These are phyloP conservation scores for Polyploca ridens DNA, from an alignment of 2,888 invertebrate genomes.

Conservation along the genomic window DNA sequence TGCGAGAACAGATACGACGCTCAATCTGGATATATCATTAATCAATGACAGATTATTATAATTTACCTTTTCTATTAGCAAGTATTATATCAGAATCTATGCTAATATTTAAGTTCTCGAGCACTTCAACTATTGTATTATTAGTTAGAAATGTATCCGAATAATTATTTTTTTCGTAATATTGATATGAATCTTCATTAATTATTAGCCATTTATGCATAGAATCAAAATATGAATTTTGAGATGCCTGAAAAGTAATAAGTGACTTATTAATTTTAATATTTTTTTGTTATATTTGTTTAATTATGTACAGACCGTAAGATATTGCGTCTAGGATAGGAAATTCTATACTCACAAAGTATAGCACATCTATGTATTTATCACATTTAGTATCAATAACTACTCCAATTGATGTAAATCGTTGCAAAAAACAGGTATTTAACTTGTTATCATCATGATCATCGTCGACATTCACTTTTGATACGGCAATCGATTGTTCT, in stretches of 20 bases:
- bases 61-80: conserved; percentile 34
- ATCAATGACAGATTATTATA: conserved; percentile 13
- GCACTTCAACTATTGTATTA: conserved; percentile 19
- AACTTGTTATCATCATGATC: conserved; percentile 10
- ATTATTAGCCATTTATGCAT: conserved; percentile 60
- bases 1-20: too few relatives aligned
- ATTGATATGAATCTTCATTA: conserved; percentile 21
- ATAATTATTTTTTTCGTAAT: conserved; percentile 13
- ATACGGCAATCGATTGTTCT: conserved; percentile 30
- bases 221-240: conserved; percentile 47
- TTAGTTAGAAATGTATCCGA: conserved; percentile 12
- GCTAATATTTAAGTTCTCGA: conserved; percentile 50
- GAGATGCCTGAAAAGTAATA: conserved; percentile 54
- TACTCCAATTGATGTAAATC: conserved; percentile 33
- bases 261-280: too few relatives aligned
- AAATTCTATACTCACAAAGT: conserved; percentile 49
- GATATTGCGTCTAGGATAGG: too few relatives aligned
- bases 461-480: conserved; percentile 24
- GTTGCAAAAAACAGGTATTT: conserved; percentile 31
- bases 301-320: too few relatives aligned
- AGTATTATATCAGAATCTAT: conserved; percentile 57
- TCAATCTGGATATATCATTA: not conserved
- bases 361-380: conserved; percentile 36
- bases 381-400: conserved; percentile 40
- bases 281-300: too few relatives aligned